Evolutionary conservation across 1,140 invertebrate genomes (phyloP).

Genomic region (Pachypsylla venusta): DNA sequence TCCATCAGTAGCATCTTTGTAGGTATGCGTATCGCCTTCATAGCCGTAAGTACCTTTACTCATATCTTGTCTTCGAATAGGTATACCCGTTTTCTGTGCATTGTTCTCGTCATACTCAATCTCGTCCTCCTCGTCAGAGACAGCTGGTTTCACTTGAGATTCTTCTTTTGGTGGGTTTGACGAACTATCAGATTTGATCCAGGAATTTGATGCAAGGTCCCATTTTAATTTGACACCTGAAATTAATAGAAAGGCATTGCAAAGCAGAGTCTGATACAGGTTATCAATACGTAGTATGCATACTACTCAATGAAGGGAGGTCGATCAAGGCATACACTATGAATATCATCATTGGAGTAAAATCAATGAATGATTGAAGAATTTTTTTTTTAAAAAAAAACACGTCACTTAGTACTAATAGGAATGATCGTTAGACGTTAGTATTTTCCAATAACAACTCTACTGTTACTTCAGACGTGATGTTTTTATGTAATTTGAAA

Average conservation of each 20-base stretch:
- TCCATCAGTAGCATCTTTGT: constrained; percentile 71
- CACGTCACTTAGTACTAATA: no score
- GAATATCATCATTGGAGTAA: no score
- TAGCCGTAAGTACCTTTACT: constrained; percentile 42
- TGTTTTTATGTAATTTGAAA: no score
- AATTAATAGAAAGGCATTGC: not conserved
- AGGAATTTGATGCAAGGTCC: not conserved
- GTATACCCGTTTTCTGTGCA: constrained; percentile 26
- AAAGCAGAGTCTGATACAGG: no score
- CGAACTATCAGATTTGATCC: not conserved
- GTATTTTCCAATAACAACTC: no score
- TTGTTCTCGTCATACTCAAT: constrained; percentile 21
- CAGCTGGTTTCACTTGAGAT: constrained; percentile 26
- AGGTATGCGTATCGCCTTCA: constrained; percentile 61
- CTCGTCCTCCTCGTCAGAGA: constrained; percentile 29
- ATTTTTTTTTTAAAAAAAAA: no score
- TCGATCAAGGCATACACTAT: no score
- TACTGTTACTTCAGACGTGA: no score
- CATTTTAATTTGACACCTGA: not conserved
- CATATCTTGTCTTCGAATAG: constrained; percentile 29
- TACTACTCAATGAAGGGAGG: no score
- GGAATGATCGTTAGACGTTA: no score
- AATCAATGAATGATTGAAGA: no score
- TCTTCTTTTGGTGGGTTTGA: constrained; percentile 11
- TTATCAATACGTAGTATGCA: no score